Evolutionary conservation across 2,113 vertebrate genomes (phyloP).

Genomic region (Leucopternis melanops): DNA sequence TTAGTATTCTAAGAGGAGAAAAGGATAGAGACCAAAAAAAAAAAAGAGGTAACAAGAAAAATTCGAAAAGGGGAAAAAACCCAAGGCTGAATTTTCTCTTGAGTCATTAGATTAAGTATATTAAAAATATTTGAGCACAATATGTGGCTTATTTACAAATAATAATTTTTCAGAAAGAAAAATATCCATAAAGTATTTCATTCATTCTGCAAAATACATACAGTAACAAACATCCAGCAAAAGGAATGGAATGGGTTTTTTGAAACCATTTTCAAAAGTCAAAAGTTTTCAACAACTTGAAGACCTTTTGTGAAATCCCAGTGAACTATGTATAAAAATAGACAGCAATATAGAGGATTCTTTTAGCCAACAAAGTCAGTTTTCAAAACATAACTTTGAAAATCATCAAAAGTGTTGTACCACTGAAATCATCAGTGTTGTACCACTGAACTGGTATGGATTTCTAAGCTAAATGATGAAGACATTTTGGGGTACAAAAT

Average conservation of each 20-base stretch:
- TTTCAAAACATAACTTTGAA: not conserved
- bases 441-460: too few species aligned
- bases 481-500: not conserved
- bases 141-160: not conserved
- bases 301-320: not conserved
- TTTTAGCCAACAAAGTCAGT: not conserved
- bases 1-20: not conserved
- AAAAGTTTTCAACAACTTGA: not conserved
- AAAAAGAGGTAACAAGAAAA: not conserved
- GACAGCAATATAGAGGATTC: not conserved
- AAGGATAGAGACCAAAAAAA: not conserved
- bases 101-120: not conserved
- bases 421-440: not conserved
- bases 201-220: not conserved
- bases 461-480: accelerated
- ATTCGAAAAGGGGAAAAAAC: not conserved
- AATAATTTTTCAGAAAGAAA: not conserved
- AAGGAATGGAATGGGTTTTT: not conserved
- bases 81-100: not conserved
- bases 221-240: not conserved
- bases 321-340: not conserved
- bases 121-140: not conserved
- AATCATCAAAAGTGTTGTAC: not conserved
- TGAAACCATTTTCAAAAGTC: not conserved
- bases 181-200: not conserved